These are phyloP conservation scores for Brotula barbata DNA, from an alignment of 2,797 vertebrate species.

Conservation along the genomic window DNA sequence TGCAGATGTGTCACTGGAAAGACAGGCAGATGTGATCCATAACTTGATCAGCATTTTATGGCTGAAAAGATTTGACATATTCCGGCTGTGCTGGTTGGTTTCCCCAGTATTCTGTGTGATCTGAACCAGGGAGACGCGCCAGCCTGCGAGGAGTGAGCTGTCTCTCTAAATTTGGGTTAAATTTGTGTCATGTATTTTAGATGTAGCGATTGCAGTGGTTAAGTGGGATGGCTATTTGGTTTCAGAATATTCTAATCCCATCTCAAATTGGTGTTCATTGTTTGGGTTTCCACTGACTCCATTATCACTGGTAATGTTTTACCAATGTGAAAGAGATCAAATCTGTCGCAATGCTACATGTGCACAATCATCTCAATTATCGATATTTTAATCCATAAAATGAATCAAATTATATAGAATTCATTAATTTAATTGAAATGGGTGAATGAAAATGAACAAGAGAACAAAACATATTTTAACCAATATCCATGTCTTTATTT, in stretches of 20 bases:
- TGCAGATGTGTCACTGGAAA: constrained; percentile 36
- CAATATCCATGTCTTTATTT: no score
- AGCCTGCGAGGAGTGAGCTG: constrained; percentile 7
- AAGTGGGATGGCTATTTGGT: constrained; percentile 5
- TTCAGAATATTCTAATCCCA: constrained; percentile 1
- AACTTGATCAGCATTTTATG: constrained; percentile 38
- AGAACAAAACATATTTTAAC: no score
- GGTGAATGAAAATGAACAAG: no score
- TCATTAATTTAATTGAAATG: no score
- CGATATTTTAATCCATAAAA: no score
- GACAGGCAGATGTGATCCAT: constrained; percentile 42
- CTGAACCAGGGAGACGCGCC: constrained; percentile 34
- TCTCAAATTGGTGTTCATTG: neutral
- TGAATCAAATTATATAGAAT: no score
- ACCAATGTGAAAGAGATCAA: no score
- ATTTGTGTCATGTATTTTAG: constrained; percentile 17
- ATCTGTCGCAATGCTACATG: no score
- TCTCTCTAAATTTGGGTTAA: constrained; percentile 20
- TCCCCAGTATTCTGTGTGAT: constrained; percentile 35
- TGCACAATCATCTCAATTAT: no score
- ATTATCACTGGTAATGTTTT: no score
- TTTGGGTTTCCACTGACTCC: neutral
- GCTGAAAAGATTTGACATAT: constrained; percentile 52
- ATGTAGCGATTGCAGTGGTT: no score
- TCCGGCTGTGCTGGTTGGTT: constrained; percentile 32